A percentile compares a stretch with the other conserved stretches of the same genome.
These are phyloP conservation scores for Oryzias melastigma DNA, from an alignment of 2,113 vertebrate genomes.

Conservation along the genomic window DNA sequence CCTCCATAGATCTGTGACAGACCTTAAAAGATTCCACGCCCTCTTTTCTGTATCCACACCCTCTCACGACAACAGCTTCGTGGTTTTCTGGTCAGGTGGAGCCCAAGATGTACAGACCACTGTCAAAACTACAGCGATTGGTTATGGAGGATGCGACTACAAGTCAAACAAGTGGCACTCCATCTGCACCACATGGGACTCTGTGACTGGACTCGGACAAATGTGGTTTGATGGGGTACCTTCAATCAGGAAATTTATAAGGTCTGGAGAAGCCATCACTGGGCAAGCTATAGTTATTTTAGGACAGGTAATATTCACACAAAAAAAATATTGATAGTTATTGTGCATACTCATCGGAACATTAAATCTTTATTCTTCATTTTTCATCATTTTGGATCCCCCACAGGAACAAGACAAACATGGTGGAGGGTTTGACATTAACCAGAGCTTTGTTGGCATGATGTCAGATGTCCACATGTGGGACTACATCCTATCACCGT, in stretches of 20 bases:
- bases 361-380: background rate
- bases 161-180: slow-evolving; percentile 62
- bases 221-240: slow-evolving; percentile 58
- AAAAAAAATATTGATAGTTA: background rate
- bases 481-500: slow-evolving; percentile 55
- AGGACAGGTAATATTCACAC: slow-evolving; percentile 55
- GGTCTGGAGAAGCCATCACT: slow-evolving; percentile 3
- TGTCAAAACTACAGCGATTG: background rate
- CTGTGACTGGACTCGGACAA: slow-evolving; percentile 45
- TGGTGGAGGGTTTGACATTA: slow-evolving; percentile 43
- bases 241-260: slow-evolving; percentile 19
- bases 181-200: slow-evolving; percentile 64
- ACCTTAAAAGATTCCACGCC: slow-evolving; percentile 43
- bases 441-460: slow-evolving; percentile 62
- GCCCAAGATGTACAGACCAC: background rate
- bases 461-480: slow-evolving; percentile 68
- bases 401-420: slow-evolving; percentile 39
- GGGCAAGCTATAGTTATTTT: slow-evolving; percentile 33
- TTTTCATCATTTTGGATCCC: background rate
- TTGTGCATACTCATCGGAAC: background rate
- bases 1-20: slow-evolving; percentile 56
- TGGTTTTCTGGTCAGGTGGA: slow-evolving; percentile 54
- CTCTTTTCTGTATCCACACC: slow-evolving; percentile 61
- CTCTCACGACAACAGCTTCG: slow-evolving; percentile 5
- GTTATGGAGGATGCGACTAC: slow-evolving; percentile 28